Evolutionary conservation across 2,113 vertebrate genomes (phyloP), one percentile per base, ranked within the genome.

Genomic region (Odocoileus virginianus): DNA sequence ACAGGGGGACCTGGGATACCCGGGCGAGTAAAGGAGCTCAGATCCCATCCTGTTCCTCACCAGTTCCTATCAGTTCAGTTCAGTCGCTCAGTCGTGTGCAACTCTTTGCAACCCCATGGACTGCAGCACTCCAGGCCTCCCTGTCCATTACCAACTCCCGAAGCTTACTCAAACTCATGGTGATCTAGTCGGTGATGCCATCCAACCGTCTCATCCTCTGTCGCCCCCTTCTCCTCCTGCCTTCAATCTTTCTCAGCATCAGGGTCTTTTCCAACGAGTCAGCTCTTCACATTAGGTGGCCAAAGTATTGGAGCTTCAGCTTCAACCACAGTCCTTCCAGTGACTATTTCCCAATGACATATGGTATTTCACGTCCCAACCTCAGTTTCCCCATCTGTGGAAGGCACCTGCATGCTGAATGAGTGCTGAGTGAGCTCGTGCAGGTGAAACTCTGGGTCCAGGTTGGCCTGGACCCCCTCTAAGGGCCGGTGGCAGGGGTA

Each of bases 301-400:
- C 64, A 21, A 21, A 36, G 64, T 36, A 11, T 19, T 21, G n/a
- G 64, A 12, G n/a, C n/a, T 36, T 71, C 64, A 36, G 64, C n/a
- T 23, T 36, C 64, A 71, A 6, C n/a, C 0, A 1, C n/a, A 36
- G n/a, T 36, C 64, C 64, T 71, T 71, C 64, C 64, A 36, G n/a
- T 36, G 64, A 36, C 64, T 11, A 6, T 21, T 71, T 16, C 14
- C 36, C 71, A 30, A 14, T 0, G 43, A 14, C 79, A 11, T 12
- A 6, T 4, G 1, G 1, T 1, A 7, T 2, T 16, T 43, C 0
- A 0, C 1, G 14, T 36, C n/a, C 21, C 12, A 11, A 1, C 27
- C 87, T 86, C 90, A 0, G 11, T 6, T 21, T 52, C n/a, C 52
- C 13, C 19, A 1, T 8, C 57, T 1, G 13, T 1, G 19, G 14